A percentile compares a stretch with the other conserved stretches of the same genome.
Evolutionary conservation across 2,888 invertebrate genomes (phyloP).

Genomic region (Acronicta alni): DNA sequence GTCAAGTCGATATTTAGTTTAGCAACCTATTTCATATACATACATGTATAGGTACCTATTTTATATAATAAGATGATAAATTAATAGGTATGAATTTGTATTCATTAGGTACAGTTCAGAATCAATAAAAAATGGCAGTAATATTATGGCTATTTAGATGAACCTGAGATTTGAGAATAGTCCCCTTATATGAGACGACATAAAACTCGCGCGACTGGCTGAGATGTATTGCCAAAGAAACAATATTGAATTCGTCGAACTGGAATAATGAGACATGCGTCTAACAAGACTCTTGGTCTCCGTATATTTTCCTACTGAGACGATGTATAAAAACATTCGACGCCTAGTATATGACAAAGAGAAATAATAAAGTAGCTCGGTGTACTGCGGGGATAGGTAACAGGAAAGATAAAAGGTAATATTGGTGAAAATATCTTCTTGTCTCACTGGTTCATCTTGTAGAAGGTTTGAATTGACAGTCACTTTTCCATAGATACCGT

Average conservation of each 20-base stretch:
- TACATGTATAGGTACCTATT: no score
- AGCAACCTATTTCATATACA: no score
- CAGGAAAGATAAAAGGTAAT: conserved; percentile 41
- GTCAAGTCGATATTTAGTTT: no score
- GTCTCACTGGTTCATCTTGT: conserved; percentile 27
- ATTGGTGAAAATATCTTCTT: conserved; percentile 34
- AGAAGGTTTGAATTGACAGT: conserved; percentile 29
- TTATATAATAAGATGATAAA: neutral
- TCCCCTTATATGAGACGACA: conserved; percentile 43
- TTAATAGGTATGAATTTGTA: neutral
- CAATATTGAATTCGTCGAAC: conserved; percentile 66
- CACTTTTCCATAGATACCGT: conserved; percentile 8
- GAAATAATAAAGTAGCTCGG: conserved; percentile 41
- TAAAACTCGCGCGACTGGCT: conserved; percentile 57
- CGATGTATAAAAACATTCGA: conserved; percentile 41
- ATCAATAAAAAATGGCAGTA: conserved; percentile 6
- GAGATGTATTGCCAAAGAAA: conserved; percentile 67
- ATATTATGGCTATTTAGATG: conserved; percentile 20
- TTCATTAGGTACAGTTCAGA: conserved; percentile 4
- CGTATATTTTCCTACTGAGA: conserved; percentile 44
- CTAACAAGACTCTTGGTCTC: conserved; percentile 58
- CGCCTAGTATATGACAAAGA: conserved; percentile 38
- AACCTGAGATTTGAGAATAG: conserved; percentile 50
- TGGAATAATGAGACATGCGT: conserved; percentile 65
- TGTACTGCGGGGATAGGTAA: conserved; percentile 23